A percentile compares a stretch with the other conserved stretches of the same genome.
These are phyloP conservation scores for Varroa destructor DNA, from an alignment of 1,140 invertebrate species.

Conservation along the genomic window DNA sequence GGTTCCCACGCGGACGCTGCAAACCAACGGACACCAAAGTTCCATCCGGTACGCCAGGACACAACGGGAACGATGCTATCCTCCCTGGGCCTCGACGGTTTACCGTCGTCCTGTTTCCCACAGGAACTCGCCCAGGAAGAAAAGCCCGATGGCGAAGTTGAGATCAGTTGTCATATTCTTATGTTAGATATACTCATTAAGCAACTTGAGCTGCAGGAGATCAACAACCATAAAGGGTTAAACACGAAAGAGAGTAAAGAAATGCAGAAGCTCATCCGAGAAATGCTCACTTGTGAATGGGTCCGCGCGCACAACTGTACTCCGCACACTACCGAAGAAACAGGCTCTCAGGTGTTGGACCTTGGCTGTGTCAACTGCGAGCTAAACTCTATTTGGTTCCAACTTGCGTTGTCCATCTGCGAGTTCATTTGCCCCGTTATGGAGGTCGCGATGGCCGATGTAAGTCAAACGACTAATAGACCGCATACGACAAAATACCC, in stretches of 20 bases:
- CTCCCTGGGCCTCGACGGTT: conserved; percentile 8
- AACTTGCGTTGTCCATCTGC: conserved; percentile 43
- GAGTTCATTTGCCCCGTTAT: conserved; percentile 46
- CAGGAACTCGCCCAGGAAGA: conserved; percentile 20
- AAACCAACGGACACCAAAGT: conserved; percentile 26
- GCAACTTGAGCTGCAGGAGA: conserved; percentile 88
- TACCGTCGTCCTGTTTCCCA: conserved; percentile 17
- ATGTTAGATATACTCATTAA: conserved; percentile 90
- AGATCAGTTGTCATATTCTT: conserved; percentile 76
- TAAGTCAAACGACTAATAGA: conserved; percentile 27
- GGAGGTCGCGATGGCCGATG: conserved; percentile 40
- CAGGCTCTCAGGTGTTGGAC: conserved; percentile 45
- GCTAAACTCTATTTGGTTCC: conserved; percentile 81
- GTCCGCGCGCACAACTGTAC: conserved; percentile 58
- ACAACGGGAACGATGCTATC: conserved; percentile 23
- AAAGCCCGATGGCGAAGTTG: conserved; percentile 40
- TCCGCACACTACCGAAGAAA: conserved; percentile 37
- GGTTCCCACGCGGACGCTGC: background rate
- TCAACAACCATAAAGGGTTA: conserved; percentile 66
- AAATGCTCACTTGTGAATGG: conserved; percentile 64
- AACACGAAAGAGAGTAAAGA: conserved; percentile 60
- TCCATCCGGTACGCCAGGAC: conserved; percentile 26
- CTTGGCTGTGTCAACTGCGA: conserved; percentile 68
- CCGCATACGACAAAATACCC: background rate
- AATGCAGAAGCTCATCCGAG: conserved; percentile 56